A percentile compares a stretch with the other conserved stretches of the same genome.
phyloP scores from a whole-genome alignment of 2,113 vertebrate genomes.

The Piprites chloris region DNA sequence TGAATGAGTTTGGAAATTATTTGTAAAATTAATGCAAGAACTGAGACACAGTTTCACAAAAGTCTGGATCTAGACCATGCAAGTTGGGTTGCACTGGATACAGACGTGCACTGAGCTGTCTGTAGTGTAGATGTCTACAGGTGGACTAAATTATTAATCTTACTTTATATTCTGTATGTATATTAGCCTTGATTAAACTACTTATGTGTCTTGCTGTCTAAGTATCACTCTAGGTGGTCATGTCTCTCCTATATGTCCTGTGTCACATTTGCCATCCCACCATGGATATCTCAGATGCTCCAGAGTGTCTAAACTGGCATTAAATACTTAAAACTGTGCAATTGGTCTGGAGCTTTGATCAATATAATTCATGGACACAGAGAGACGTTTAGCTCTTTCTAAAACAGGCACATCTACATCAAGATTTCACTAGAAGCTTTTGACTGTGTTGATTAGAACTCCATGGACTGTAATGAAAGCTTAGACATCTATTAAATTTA shows the following conservation, averaged over 20 bases:
- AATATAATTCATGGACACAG: background rate
- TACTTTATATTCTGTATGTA: background rate
- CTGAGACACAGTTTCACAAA: background rate
- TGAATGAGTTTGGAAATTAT: background rate
- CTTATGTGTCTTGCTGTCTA: background rate
- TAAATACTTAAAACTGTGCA: background rate
- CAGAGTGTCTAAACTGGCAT: background rate
- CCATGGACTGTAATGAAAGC: background rate
- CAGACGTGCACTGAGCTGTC: background rate
- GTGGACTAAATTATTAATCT: background rate
- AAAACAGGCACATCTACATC: background rate
- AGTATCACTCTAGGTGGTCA: background rate
- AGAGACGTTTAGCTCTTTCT: background rate
- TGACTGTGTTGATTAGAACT: background rate
- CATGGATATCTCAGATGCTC: background rate
- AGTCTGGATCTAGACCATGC: background rate
- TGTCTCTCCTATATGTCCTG: background rate
- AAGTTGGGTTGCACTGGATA: background rate
- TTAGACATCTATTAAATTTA: background rate
- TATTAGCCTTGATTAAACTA: background rate
- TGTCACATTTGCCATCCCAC: background rate
- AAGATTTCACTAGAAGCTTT: background rate
- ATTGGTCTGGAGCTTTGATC: background rate
- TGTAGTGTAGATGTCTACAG: background rate
- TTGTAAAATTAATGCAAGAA: background rate